Evolutionary conservation across 1,140 invertebrate genomes (phyloP), one percentile per base, ranked within the genome.

Genomic region (Drosophila burlai): DNA sequence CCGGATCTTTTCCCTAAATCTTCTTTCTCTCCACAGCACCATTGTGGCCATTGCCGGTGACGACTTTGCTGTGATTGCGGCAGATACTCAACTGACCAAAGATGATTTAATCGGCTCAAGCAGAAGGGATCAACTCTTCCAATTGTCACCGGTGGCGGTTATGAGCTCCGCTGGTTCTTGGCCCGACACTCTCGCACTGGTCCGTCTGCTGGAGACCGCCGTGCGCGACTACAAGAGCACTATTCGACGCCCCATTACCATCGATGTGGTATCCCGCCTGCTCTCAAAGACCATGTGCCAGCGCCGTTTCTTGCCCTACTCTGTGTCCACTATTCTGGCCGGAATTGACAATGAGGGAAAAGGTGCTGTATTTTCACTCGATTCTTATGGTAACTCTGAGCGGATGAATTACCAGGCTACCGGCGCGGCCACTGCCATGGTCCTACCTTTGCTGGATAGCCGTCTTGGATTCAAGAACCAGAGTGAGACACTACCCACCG

Each of bases 231-330:
- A 99, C 90, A 95, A 97, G 74, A 97, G 99, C 93, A 97, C 99
- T 62, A 98, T 99, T 93, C 96, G 98, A 81, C 98, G 98, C 92
- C 94, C 95, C 8, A 99, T 99, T 97, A 95, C 96, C 4, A 98
- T 98, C 1, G 95, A 96, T 69, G 98, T 99, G 9, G 95, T 98
- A 16, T 97, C 99, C 15, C 98, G 99, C 93, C 97, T 99, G 96
- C 93, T 99, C 2, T 98, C 99, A 0, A 98, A 97, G 4, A 97
- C 99, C 95, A 94, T 99, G 65, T 99, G 99, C 92, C 97, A 98
- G 86, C 98, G 98, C 80, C 95, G 99, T 67, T 99, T 99, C 93
- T 99, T 99, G 93, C 99, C 99, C 1, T 99, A 99, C 92, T 99
- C 99, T 93, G 96, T 99, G 8, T 97, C 97, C 36, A 99, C 99